Percentiles rank a stretch among this genome's conserved stretches.
Conservation (phyloP, 2,113 vertebrate genomes). For the Aphelocoma coerulescens region DNA sequence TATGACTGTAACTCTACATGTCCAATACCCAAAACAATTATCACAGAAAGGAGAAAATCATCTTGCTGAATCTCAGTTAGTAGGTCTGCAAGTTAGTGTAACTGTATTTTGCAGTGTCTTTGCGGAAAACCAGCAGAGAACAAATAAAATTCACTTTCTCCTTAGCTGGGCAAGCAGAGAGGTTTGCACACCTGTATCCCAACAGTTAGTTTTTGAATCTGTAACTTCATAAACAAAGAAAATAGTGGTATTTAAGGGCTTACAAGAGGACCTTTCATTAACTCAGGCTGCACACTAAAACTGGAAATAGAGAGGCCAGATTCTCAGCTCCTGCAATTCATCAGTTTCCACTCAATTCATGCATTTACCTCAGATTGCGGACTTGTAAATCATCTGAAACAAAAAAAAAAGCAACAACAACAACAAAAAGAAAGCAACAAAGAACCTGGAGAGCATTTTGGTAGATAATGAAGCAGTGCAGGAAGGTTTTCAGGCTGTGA, state of each 20-base stretch:
- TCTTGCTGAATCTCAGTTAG: neutral
- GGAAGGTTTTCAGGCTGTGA: neutral
- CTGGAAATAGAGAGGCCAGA: neutral
- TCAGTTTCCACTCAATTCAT: neutral
- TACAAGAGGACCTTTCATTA: conserved; percentile 7
- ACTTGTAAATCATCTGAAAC: neutral
- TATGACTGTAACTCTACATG: neutral
- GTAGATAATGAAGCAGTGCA: neutral
- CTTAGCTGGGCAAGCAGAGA: neutral
- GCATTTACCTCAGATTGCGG: neutral
- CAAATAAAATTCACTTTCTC: neutral
- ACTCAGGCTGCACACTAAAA: neutral
- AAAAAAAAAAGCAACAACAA: neutral
- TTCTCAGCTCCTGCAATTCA: neutral
- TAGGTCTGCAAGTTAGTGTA: neutral
- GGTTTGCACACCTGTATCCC: neutral
- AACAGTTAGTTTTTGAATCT: neutral
- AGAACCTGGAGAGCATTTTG: neutral
- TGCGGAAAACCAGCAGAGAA: neutral
- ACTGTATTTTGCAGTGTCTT: neutral
- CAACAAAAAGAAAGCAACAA: neutral
- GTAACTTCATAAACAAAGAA: neutral
- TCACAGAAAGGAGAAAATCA: neutral
- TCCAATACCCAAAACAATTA: neutral
- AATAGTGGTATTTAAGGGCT: neutral